Evolutionary conservation across 1,140 invertebrate genomes (phyloP).

Genomic region (Tachypleus tridentatus): DNA sequence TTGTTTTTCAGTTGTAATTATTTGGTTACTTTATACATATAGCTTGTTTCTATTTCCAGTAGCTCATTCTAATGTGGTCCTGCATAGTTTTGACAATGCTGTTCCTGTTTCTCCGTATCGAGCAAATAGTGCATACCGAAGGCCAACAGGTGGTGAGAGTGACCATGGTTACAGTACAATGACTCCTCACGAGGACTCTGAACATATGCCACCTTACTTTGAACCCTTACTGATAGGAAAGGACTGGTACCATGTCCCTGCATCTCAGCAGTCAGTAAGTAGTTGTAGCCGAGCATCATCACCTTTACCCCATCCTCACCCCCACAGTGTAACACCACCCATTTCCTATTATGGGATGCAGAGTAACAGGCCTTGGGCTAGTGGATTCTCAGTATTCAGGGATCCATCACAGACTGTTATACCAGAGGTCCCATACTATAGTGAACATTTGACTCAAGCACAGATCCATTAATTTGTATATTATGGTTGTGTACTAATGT

Average conservation of each 20-base stretch:
- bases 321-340: background rate
- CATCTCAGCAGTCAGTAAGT: conserved; percentile 10
- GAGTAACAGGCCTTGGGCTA: background rate
- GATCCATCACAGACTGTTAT: conserved; percentile 1
- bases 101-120: conserved; percentile 74
- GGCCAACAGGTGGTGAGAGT: conserved; percentile 67
- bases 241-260: conserved; percentile 33
- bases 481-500: no score
- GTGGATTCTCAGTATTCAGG: background rate
- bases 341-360: background rate
- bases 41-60: background rate
- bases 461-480: no score
- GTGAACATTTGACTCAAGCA: background rate
- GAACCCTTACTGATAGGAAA: conserved; percentile 41
- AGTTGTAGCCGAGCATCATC: conserved; percentile 13
- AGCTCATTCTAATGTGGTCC: conserved; percentile 35
- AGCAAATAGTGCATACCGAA: conserved; percentile 62
- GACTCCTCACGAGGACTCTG: conserved; percentile 79
- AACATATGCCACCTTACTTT: conserved; percentile 56
- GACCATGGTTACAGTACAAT: conserved; percentile 92
- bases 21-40: no score
- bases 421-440: background rate
- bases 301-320: conserved; percentile 2
- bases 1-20: no score
- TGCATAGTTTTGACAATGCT: conserved; percentile 36